phyloP scores from a whole-genome alignment of 2,113 vertebrate species.

The Megaceryle maxima region DNA sequence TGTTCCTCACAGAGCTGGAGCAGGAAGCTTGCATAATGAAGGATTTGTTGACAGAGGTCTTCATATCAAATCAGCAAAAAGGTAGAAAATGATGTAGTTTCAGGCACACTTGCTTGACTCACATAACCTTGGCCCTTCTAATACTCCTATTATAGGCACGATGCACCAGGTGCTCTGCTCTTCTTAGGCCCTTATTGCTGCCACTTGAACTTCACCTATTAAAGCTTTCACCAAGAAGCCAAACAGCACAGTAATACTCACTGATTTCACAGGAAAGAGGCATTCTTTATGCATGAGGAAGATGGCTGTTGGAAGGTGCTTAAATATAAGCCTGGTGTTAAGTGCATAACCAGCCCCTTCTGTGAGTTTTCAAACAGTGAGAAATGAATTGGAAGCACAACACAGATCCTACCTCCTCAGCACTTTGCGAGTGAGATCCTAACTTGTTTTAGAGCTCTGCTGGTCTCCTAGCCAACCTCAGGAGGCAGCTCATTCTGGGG shows the following conservation, averaged over 20 bases:
- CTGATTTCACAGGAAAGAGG: background rate
- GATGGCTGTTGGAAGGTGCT: background rate
- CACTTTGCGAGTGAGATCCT: background rate
- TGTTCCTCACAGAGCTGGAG: background rate
- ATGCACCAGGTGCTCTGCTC: background rate
- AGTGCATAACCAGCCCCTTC: background rate
- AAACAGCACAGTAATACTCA: background rate
- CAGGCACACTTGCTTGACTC: background rate
- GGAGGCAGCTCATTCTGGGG: background rate
- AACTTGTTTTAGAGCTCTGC: background rate
- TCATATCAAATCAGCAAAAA: slow-evolving; percentile 3
- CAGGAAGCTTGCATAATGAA: slow-evolving; percentile 44
- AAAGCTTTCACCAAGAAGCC: background rate
- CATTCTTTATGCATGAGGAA: background rate
- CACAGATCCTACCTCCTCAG: background rate
- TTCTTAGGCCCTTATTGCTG: background rate
- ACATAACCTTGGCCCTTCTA: background rate
- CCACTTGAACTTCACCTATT: background rate
- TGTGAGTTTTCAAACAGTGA: background rate
- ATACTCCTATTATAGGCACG: accelerated
- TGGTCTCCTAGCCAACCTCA: background rate
- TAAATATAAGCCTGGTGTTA: background rate
- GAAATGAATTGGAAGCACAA: background rate
- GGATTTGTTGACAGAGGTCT: slow-evolving; percentile 47
- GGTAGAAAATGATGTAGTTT: background rate